A percentile compares a stretch with the other conserved stretches of the same genome.
These are phyloP conservation scores for Charadrius vociferus DNA, from an alignment of 2,113 vertebrate genomes.

Conservation along the genomic window DNA sequence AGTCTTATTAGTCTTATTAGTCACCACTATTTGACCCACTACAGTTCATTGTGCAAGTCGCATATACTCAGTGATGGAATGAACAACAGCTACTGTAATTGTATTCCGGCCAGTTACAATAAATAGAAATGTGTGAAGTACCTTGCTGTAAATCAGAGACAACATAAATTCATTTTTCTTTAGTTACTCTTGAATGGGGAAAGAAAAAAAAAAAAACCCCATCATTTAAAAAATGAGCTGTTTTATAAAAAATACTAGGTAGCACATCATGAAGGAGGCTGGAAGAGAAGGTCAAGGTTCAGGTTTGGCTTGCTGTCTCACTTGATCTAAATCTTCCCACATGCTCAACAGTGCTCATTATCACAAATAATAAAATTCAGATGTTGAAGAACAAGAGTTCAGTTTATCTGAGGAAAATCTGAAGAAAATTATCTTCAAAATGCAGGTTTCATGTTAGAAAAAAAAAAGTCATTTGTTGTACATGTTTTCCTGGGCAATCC, in stretches of 20 bases:
- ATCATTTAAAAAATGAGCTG: not conserved
- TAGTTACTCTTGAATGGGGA: not conserved
- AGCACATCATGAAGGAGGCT: conserved; percentile 24
- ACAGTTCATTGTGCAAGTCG: conserved; percentile 47
- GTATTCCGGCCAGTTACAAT: not conserved
- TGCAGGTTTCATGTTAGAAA: not conserved
- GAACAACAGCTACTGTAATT: not conserved
- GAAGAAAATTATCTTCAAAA: conserved; percentile 46
- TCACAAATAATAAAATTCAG: conserved; percentile 60
- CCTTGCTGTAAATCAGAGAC: conserved; percentile 14
- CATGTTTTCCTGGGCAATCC: not conserved
- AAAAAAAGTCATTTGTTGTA: not conserved
- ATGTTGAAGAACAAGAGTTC: conserved; percentile 26
- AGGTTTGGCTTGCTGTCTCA: conserved; percentile 23
- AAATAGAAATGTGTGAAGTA: conserved; percentile 29
- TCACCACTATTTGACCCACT: conserved; percentile 70
- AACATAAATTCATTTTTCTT: not conserved
- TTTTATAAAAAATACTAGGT: not conserved
- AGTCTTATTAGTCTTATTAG: conserved; percentile 79
- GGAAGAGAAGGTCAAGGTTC: conserved; percentile 37
- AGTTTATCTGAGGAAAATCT: conserved; percentile 23
- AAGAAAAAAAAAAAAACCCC: not conserved
- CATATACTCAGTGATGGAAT: not conserved
- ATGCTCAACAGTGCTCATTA: conserved; percentile 47
- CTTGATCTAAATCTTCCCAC: conserved; percentile 57